Conservation (phyloP, 2,888 invertebrate species). For the Pollenia labialis region DNA sequence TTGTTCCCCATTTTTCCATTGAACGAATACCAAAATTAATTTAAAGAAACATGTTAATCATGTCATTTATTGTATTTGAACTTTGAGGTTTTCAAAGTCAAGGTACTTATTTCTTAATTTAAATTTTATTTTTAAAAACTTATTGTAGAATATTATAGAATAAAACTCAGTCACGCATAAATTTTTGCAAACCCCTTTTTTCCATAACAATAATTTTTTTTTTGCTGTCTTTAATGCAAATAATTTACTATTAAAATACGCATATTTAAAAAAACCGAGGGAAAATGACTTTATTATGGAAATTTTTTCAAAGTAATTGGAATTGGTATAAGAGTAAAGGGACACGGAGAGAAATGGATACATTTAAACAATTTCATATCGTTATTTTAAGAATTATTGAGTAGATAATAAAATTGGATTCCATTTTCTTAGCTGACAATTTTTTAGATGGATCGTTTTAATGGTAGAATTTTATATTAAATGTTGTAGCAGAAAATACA, state of each 20-base stretch:
- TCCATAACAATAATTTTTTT: not conserved
- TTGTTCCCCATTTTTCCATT: too few relatives aligned
- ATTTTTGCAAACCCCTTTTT: constrained; percentile 38
- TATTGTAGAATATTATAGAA: constrained; percentile 1
- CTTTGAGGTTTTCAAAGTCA: not conserved
- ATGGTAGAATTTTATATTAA: too few relatives aligned
- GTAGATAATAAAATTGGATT: too few relatives aligned
- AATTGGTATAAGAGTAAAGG: not conserved
- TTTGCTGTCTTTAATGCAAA: constrained; percentile 33
- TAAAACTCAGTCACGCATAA: constrained; percentile 63
- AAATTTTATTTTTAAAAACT: not conserved
- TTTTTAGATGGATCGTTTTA: too few relatives aligned
- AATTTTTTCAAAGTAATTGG: constrained; percentile 2
- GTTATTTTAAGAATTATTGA: too few relatives aligned
- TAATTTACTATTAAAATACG: constrained; percentile 43
- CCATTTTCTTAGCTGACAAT: too few relatives aligned
- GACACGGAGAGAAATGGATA: constrained; percentile 2
- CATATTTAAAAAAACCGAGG: constrained; percentile 14
- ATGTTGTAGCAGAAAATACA: too few relatives aligned
- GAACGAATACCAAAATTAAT: not conserved
- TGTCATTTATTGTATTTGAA: constrained; percentile 33
- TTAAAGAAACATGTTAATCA: constrained; percentile 3
- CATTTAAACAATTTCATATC: too few relatives aligned
- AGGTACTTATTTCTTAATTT: not conserved
- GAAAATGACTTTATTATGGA: constrained; percentile 63